Evolutionary conservation across 2,888 invertebrate species (phyloP).

Genomic region (Pteria penguin): DNA sequence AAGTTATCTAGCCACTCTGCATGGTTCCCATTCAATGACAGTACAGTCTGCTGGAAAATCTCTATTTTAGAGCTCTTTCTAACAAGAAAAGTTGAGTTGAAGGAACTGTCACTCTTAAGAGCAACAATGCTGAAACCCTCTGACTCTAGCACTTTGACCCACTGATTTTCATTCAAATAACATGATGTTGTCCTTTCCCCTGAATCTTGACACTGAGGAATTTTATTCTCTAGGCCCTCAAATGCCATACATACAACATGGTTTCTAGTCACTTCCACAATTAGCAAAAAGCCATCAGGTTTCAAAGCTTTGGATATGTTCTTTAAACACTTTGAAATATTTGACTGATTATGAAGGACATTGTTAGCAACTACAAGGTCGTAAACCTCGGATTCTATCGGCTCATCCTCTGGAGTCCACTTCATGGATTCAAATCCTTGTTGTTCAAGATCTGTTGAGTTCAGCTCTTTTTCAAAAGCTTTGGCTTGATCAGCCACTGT

Average conservation of each 20-base stretch:
- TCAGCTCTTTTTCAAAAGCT: neutral
- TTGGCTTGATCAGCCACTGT: conserved; percentile 81
- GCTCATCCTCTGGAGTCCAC: conserved; percentile 84
- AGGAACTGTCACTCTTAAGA: conserved; percentile 85
- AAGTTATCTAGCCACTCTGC: conserved; percentile 88
- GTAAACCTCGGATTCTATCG: conserved; percentile 68
- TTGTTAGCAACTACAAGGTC: conserved; percentile 73
- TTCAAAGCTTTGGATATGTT: conserved; percentile 83
- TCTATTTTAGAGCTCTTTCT: conserved; percentile 81
- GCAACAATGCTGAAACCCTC: conserved; percentile 83
- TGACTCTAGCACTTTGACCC: conserved; percentile 60
- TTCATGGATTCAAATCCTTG: conserved; percentile 84
- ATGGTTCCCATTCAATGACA: conserved; percentile 53
- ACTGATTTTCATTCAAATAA: conserved; percentile 57
- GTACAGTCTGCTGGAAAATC: conserved; percentile 41
- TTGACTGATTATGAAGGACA: conserved; percentile 60
- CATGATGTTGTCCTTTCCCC: conserved; percentile 46
- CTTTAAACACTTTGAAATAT: conserved; percentile 52
- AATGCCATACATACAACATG: conserved; percentile 61
- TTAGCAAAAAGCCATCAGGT: conserved; percentile 81
- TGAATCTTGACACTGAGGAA: conserved; percentile 18
- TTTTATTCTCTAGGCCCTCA: conserved; percentile 48
- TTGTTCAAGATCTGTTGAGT: neutral
- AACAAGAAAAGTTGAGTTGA: conserved; percentile 83
- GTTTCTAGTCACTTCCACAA: conserved; percentile 80